A percentile compares a stretch with the other conserved stretches of the same genome.
Evolutionary conservation across 30 jellyfish, hydroid and myxozoan genomes (phyloP).

Genomic region (Phacellophora camtschatica): DNA sequence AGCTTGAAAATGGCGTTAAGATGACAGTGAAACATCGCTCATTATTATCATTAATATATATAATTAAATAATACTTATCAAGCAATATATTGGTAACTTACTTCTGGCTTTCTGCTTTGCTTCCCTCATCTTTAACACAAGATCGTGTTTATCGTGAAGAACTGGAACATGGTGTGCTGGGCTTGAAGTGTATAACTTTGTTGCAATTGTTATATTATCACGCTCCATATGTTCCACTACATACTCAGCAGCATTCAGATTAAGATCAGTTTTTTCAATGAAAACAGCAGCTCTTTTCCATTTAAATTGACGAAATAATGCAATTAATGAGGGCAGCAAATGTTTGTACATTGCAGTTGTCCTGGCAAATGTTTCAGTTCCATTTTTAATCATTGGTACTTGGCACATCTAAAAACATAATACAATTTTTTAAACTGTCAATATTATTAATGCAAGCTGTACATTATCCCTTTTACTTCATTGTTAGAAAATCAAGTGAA

Average conservation of each 20-base stretch:
- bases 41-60: too few species aligned
- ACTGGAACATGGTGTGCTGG: constrained; percentile 70
- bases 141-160: constrained; percentile 43
- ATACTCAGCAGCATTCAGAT: constrained; percentile 62
- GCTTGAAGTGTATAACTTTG: constrained; percentile 48
- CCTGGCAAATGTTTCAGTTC: constrained; percentile 88
- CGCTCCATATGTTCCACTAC: constrained; percentile 48
- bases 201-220: constrained; percentile 39
- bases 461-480: too few species aligned
- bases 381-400: constrained; percentile 69
- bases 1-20: too few species aligned
- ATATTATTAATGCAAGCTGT: too few species aligned
- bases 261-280: constrained; percentile 69
- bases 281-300: constrained; percentile 87
- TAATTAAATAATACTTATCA: neutral
- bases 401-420: constrained; percentile 74
- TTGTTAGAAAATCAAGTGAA: too few species aligned
- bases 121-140: constrained; percentile 48
- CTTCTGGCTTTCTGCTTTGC: constrained; percentile 77
- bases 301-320: constrained; percentile 61
- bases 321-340: constrained; percentile 79
- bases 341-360: constrained; percentile 95
- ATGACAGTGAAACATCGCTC: too few species aligned
- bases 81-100: constrained; percentile 15
- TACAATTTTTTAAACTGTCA: too few species aligned